phyloP scores from a whole-genome alignment of 2,797 vertebrate genomes.

The Sardinella longiceps region DNA sequence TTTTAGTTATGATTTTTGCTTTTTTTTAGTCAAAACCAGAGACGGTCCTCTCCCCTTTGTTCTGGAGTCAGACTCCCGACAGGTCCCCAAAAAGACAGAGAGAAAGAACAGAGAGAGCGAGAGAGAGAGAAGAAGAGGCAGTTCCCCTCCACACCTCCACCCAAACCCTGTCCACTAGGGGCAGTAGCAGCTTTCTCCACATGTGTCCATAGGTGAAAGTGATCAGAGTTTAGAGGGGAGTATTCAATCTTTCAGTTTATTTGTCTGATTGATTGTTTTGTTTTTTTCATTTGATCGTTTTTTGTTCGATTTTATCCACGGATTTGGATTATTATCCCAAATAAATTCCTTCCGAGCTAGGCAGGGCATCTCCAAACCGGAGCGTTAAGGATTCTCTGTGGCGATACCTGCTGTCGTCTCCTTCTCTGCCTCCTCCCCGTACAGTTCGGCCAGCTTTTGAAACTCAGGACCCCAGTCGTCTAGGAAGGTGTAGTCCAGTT shows the following conservation, averaged over 20 bases:
- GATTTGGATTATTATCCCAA: background rate
- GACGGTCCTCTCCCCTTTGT: slow-evolving; percentile 62
- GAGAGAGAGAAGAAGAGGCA: slow-evolving; percentile 64
- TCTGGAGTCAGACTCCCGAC: slow-evolving; percentile 73
- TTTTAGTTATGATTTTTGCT: slow-evolving; percentile 58
- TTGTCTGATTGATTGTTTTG: slow-evolving; percentile 56
- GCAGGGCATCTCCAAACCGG: background rate
- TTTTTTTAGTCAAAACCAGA: slow-evolving; percentile 76
- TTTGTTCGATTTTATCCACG: slow-evolving; percentile 54
- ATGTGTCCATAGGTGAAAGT: slow-evolving; percentile 75
- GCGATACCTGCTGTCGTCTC: slow-evolving; percentile 15
- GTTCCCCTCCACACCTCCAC: background rate
- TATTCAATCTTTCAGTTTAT: background rate
- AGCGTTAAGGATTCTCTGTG: slow-evolving; percentile 36
- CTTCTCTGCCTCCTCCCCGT: slow-evolving; percentile 79
- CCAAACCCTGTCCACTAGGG: background rate
- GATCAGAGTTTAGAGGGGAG: slow-evolving; percentile 38
- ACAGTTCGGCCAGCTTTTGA: slow-evolving; percentile 94
- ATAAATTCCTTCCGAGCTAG: background rate
- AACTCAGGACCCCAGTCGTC: slow-evolving; percentile 95
- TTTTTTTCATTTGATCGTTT: slow-evolving; percentile 43
- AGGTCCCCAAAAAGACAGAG: slow-evolving; percentile 73
- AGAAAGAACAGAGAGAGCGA: slow-evolving; percentile 56
- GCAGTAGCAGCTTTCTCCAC: slow-evolving; percentile 46
- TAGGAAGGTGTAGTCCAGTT: slow-evolving; percentile 93